These are phyloP conservation scores for Spea hammondii DNA, from an alignment of 2,797 vertebrate species.

Conservation along the genomic window DNA sequence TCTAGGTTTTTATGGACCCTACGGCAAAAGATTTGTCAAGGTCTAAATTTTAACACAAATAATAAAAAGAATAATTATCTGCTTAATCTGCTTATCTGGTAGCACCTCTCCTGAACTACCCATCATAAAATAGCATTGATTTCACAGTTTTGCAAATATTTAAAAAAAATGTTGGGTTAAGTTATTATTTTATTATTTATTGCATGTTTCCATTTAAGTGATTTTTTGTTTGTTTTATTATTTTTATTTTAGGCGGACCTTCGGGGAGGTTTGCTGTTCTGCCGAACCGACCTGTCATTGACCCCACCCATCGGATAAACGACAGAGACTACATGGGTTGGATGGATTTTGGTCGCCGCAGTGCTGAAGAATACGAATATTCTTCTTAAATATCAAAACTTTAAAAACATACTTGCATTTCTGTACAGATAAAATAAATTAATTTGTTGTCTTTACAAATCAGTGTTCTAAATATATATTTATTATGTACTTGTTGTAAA, in stretches of 20 bases:
- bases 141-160: too few relatives aligned
- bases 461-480: slow-evolving; percentile 69
- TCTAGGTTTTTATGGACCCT: too few relatives aligned
- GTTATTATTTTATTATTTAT: too few relatives aligned
- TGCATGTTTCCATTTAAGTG: not conserved
- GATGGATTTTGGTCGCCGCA: slow-evolving; percentile 98
- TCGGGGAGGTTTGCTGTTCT: slow-evolving; percentile 77
- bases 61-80: too few relatives aligned
- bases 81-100: too few relatives aligned
- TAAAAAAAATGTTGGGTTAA: too few relatives aligned
- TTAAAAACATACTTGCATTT: slow-evolving; percentile 55
- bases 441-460: slow-evolving; percentile 71
- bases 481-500: slow-evolving; percentile 80
- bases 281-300: slow-evolving; percentile 73
- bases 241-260: slow-evolving; percentile 68
- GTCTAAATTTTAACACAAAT: too few relatives aligned
- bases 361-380: slow-evolving; percentile 90
- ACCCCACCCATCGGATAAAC: slow-evolving; percentile 85
- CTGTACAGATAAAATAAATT: slow-evolving; percentile 61
- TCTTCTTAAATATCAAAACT: slow-evolving; percentile 69
- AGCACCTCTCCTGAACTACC: too few relatives aligned
- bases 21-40: too few relatives aligned
- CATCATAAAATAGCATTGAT: too few relatives aligned
- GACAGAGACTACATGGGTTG: slow-evolving; percentile 96
- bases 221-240: not conserved